Conservation (phyloP, 1,140 invertebrate genomes). For the Drosophila kikkawai region DNA sequence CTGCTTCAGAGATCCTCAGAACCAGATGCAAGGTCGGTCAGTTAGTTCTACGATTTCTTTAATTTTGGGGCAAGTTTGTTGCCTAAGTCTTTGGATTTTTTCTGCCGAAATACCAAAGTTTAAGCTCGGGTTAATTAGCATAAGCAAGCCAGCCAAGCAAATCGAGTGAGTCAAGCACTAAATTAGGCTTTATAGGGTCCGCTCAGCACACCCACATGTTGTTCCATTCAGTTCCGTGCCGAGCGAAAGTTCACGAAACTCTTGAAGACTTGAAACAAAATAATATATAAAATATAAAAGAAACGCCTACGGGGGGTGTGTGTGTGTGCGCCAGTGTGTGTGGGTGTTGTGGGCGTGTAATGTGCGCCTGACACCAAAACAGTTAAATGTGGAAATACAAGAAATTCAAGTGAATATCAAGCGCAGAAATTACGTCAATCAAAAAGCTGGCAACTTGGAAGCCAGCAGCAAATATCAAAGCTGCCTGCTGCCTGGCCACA, state of each 20-base stretch:
- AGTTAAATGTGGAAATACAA: slow-evolving; percentile 83
- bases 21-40: slow-evolving; percentile 64
- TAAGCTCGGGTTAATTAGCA: slow-evolving; percentile 62
- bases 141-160: slow-evolving; percentile 59
- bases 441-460: slow-evolving; percentile 68
- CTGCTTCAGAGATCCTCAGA: slow-evolving; percentile 13
- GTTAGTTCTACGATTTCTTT: not conserved
- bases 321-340: slow-evolving; percentile 27
- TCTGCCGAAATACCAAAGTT: slow-evolving; percentile 68
- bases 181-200: slow-evolving; percentile 41
- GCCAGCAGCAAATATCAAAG: slow-evolving; percentile 65
- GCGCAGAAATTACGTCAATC: slow-evolving; percentile 82
- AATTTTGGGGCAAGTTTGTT: slow-evolving; percentile 58
- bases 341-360: slow-evolving; percentile 70
- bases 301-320: slow-evolving; percentile 59
- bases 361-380: slow-evolving; percentile 80
- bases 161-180: slow-evolving; percentile 57
- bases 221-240: slow-evolving; percentile 40
- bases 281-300: slow-evolving; percentile 47
- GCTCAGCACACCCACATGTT: slow-evolving; percentile 44
- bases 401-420: slow-evolving; percentile 83
- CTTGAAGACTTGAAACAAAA: slow-evolving; percentile 54
- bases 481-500: slow-evolving; percentile 40
- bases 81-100: slow-evolving; percentile 69
- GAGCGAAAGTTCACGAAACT: slow-evolving; percentile 77